Percentiles rank a stretch among this genome's conserved stretches.
Conservation (phyloP, 2,888 invertebrate genomes). For the Eristalis pertinax region DNA sequence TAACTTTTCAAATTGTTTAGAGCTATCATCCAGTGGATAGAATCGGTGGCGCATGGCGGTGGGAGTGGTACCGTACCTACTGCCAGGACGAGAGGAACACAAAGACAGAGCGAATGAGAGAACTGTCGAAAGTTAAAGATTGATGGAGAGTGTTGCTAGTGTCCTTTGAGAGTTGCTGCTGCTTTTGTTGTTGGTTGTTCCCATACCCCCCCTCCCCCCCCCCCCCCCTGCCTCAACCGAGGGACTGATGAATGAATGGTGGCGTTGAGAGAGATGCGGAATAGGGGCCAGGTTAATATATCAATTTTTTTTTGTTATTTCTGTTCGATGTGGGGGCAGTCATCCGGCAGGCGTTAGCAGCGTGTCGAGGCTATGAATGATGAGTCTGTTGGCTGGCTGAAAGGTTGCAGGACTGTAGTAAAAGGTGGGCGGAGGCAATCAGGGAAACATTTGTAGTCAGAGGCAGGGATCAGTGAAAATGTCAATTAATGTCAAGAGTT, state of each 20-base stretch:
- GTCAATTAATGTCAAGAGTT: slow-evolving; percentile 43
- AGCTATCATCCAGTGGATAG: background rate
- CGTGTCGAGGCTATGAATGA: background rate
- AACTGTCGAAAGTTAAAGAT: slow-evolving; percentile 63
- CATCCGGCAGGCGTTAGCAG: background rate
- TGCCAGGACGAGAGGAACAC: background rate
- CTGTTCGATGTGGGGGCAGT: background rate
- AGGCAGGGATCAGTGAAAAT: slow-evolving; percentile 41
- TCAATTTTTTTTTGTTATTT: background rate
- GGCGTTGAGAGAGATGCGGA: background rate
- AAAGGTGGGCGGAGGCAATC: slow-evolving; percentile 34
- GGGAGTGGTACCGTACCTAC: no score
- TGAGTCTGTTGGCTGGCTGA: background rate
- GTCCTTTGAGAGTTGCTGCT: slow-evolving; percentile 21
- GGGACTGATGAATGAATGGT: background rate
- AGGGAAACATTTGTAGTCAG: slow-evolving; percentile 44
- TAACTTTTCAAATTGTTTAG: slow-evolving; percentile 54
- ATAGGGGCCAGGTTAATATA: background rate
- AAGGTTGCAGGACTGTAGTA: no score
- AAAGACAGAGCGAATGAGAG: background rate
- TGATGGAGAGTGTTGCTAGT: slow-evolving; percentile 46
- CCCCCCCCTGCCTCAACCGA: no score
- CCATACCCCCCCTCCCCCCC: no score
- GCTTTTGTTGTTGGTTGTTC: no score
- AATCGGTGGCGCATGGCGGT: background rate